Percentiles rank a stretch among this genome's conserved stretches.
phyloP scores from a whole-genome alignment of 2,888 invertebrate species.

The Sialis fuliginosa region DNA sequence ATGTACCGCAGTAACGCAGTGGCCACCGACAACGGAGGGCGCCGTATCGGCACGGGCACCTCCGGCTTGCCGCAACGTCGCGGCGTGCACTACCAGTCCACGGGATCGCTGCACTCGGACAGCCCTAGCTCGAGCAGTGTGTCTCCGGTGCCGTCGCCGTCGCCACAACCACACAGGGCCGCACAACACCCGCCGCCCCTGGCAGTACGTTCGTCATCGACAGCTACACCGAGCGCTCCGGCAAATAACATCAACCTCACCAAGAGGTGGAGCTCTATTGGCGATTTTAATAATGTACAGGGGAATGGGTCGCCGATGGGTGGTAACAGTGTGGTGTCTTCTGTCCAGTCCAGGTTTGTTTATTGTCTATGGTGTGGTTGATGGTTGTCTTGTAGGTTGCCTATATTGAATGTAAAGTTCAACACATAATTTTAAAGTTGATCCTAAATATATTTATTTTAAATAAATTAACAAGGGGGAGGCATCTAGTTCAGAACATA shows the following conservation, averaged over 20 bases:
- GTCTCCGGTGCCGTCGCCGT: conserved; percentile 66
- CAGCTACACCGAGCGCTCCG: conserved; percentile 10
- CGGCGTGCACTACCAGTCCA: conserved; percentile 67
- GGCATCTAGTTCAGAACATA: too few species aligned
- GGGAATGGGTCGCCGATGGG: not conserved
- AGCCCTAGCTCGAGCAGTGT: conserved; percentile 68
- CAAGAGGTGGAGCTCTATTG: conserved; percentile 70
- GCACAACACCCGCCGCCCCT: conserved; percentile 45
- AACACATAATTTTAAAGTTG: too few species aligned
- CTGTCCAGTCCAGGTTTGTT: conserved; percentile 29
- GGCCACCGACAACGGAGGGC: conserved; percentile 18
- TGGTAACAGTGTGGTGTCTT: conserved; percentile 18
- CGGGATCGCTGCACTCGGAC: conserved; percentile 66
- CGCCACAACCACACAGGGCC: conserved; percentile 34
- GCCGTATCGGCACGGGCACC: conserved; percentile 47
- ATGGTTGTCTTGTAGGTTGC: not conserved
- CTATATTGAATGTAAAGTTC: too few species aligned
- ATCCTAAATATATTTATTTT: too few species aligned
- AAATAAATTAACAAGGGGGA: too few species aligned
- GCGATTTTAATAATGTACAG: conserved; percentile 51
- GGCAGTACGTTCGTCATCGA: conserved; percentile 41
- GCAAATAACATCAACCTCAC: conserved; percentile 19
- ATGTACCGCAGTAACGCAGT: not conserved
- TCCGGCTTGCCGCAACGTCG: conserved; percentile 33
- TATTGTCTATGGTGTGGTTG: conserved; percentile 13